phyloP scores from a whole-genome alignment of 2,113 vertebrate species.

The Ceyx margarethae region DNA sequence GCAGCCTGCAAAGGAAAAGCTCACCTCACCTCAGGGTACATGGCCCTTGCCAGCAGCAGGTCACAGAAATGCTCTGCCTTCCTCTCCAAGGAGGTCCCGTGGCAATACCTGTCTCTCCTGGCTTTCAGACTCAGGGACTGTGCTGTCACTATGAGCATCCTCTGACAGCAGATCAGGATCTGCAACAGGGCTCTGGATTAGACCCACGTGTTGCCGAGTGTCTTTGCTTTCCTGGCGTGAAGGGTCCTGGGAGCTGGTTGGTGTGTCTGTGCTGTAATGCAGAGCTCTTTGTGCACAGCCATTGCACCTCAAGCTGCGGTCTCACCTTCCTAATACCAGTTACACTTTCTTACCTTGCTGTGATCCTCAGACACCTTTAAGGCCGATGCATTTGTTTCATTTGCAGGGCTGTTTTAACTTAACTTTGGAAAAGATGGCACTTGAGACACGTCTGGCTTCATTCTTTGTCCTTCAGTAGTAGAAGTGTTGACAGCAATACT shows the following conservation, averaged over 20 bases:
- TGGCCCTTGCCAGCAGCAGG: not conserved
- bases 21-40: not conserved
- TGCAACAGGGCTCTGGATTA: accelerated
- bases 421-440: not conserved
- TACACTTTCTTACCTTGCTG: not conserved
- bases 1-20: not conserved
- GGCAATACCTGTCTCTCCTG: not conserved
- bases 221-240: not conserved
- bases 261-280: accelerated
- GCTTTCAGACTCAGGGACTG: not conserved
- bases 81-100: not conserved
- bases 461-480: not conserved
- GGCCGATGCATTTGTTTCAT: not conserved
- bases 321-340: not conserved
- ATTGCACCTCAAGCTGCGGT: not conserved
- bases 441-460: not conserved
- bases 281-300: not conserved
- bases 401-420: not conserved
- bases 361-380: not conserved
- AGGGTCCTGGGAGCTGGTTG: not conserved
- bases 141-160: not conserved
- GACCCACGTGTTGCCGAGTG: not conserved
- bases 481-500: slow-evolving; percentile 14
- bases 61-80: not conserved
- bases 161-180: not conserved